Evolutionary conservation across 1,140 invertebrate genomes (phyloP).

Genomic region (Diprion similis): DNA sequence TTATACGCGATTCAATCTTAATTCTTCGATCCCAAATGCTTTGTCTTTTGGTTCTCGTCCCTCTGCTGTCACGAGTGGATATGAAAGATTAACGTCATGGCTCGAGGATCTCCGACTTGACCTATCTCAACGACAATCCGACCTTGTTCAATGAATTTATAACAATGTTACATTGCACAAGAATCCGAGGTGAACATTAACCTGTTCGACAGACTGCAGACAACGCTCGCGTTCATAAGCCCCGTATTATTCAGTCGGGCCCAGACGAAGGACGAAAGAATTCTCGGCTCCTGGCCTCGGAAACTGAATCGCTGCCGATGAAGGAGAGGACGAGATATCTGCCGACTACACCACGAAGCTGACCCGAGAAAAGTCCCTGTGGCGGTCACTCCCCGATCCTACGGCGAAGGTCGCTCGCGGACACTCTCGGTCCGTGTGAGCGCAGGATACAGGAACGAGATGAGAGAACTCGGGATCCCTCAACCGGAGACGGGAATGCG

Average conservation of each 20-base stretch:
- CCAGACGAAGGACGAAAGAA: constrained; percentile 7
- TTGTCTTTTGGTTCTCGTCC: too few species aligned
- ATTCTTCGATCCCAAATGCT: too few species aligned
- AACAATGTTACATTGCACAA: not conserved
- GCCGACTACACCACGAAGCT: not conserved
- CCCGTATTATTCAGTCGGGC: not conserved
- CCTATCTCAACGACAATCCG: too few species aligned
- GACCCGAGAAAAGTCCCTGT: not conserved
- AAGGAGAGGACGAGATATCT: not conserved
- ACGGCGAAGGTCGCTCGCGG: not conserved
- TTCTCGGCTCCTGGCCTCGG: not conserved
- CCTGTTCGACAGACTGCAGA: not conserved
- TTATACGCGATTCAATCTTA: too few species aligned
- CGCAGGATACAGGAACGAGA: too few species aligned
- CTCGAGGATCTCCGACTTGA: too few species aligned
- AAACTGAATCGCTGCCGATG: not conserved
- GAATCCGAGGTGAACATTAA: not conserved
- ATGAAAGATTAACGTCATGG: too few species aligned
- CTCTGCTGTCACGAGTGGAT: too few species aligned
- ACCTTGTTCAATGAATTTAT: too few species aligned
- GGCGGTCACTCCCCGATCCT: not conserved
- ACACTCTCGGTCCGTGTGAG: not conserved
- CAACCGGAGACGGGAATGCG: too few species aligned
- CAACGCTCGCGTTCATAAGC: not conserved
- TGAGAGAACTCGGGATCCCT: too few species aligned